phyloP scores from a whole-genome alignment of 1,140 invertebrate species.

The Sinonovacula constricta region DNA sequence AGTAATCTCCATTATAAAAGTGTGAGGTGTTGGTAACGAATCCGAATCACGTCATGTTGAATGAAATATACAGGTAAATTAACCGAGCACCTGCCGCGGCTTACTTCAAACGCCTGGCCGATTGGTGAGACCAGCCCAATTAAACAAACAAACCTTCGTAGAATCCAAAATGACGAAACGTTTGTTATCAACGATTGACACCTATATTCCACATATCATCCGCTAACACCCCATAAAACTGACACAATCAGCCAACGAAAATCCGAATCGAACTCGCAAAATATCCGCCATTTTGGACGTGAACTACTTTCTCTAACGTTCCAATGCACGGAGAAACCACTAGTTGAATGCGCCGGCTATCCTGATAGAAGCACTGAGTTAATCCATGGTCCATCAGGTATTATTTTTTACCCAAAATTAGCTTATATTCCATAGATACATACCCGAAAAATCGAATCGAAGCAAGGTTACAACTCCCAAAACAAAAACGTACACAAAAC shows the following conservation, averaged over 20 bases:
- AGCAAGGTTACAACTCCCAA: constrained; percentile 20
- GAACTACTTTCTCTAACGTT: constrained; percentile 34
- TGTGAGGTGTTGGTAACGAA: no score
- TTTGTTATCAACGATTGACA: neutral
- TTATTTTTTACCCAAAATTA: neutral
- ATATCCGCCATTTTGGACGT: constrained; percentile 52
- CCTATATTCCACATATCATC: neutral
- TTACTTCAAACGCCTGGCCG: neutral
- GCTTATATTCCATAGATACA: constrained; percentile 26
- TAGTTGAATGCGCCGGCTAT: constrained; percentile 11
- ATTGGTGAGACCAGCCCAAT: neutral
- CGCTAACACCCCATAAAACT: neutral
- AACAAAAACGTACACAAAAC: constrained; percentile 49
- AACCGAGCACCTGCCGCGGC: neutral
- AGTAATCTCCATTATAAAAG: no score
- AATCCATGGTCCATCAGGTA: neutral
- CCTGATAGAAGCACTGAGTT: neutral
- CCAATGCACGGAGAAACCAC: constrained; percentile 24
- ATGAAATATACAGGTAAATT: neutral
- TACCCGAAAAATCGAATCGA: constrained; percentile 40
- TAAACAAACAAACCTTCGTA: neutral
- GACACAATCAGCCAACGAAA: neutral
- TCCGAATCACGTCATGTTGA: no score
- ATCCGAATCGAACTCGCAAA: neutral
- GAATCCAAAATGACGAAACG: neutral